Conservation (phyloP, 2,888 invertebrate species). For the Liodrosophila aerea region DNA sequence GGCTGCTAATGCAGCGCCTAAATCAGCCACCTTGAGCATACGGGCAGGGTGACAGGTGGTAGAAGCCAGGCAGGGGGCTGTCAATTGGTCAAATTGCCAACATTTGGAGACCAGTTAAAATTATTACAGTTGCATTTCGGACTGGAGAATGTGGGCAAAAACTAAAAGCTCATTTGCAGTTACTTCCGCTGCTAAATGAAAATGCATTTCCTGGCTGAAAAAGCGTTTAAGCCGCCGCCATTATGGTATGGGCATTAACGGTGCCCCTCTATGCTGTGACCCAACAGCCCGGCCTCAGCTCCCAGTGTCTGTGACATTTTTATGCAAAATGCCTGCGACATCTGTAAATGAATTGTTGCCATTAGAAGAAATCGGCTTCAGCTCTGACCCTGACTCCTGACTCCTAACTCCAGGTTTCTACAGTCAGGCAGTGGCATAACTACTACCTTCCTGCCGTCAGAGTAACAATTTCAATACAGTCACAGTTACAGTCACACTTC, state of each 20-base stretch:
- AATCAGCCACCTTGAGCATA: conserved; percentile 8
- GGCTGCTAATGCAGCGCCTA: conserved; percentile 33
- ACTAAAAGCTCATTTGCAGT: conserved; percentile 82
- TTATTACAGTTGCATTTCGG: background rate
- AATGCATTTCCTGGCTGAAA: conserved; percentile 81
- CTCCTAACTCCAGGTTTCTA: background rate
- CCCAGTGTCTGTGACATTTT: conserved; percentile 59
- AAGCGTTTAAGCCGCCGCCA: conserved; percentile 57
- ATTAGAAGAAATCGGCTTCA: conserved; percentile 50
- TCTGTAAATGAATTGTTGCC: conserved; percentile 76
- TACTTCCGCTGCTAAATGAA: conserved; percentile 81
- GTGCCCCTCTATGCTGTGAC: background rate
- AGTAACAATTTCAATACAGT: too few relatives aligned
- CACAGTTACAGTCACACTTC: conserved; percentile 40
- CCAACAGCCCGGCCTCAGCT: background rate
- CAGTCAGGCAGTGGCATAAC: conserved; percentile 21
- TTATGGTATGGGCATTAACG: conserved; percentile 18
- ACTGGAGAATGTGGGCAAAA: conserved; percentile 61
- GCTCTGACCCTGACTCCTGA: conserved; percentile 2
- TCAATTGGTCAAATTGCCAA: conserved; percentile 28
- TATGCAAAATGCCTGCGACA: conserved; percentile 70
- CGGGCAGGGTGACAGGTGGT: conserved; percentile 22
- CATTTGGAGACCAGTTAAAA: conserved; percentile 3
- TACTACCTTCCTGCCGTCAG: conserved; percentile 36
- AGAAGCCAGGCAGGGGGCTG: background rate